Base-by-base conservation (phyloP, 2,888 invertebrate genomes). In the Argyra leucocephala region DNA sequence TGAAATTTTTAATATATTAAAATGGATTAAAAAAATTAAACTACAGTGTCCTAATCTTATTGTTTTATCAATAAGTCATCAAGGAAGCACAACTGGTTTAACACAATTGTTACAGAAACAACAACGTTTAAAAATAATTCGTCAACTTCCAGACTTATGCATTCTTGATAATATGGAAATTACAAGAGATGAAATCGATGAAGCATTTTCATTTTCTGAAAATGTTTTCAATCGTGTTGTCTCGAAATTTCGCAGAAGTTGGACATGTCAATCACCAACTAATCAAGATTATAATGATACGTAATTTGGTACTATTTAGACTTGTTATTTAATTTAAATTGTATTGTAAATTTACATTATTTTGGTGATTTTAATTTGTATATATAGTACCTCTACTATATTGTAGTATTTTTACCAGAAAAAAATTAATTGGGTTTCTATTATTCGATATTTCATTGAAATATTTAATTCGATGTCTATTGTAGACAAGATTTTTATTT, bases 11-110 rank as follows among this genome's bases (percentile, higher is more conserved):
- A 78, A 78, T 1, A 74, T 91, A 1, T 86, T 86, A 78, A 87
- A 87, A 3, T 90, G 88, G 83, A 82, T 87, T 63, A 83, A 84
- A 67, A 85, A 84, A 72, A 78, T 90, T 67, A 82, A 85, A 69
- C 81, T 83, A 65, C 84, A 87, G 1, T 85, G 87, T 71, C 88
- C 91, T 0, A 86, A 87, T 73, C 78, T 92, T 22, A 83, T 83
- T 72, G 86, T 86, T 74, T 77, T 92, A 0, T 88, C 89, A 21
- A 80, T 92, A 90, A 90, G 90, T 26, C 92, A 91, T 77, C 84
- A 85, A 0, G 89, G 88, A 0, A 90, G 90, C 0, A 88, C 88
- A 71, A 90, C 88, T 68, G 88, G 88, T 2, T 89, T 58, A 22
- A 26, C 67, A 22, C 6, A 15, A 15, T 15, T 64, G 3, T 62